These are phyloP conservation scores for Acleris cristana DNA, from an alignment of 2,888 invertebrate genomes.

Conservation along the genomic window DNA sequence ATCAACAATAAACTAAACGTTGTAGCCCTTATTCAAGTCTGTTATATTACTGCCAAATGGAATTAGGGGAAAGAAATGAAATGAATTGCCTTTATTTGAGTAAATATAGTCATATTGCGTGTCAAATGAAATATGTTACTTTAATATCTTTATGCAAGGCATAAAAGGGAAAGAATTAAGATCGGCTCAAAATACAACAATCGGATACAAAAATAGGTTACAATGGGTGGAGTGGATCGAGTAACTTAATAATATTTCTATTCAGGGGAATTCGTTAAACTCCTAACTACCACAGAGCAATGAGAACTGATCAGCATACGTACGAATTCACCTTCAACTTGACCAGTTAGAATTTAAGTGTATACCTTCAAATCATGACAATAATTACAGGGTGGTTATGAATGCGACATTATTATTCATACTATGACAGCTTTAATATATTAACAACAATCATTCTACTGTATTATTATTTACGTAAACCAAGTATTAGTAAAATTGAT, in stretches of 20 bases:
- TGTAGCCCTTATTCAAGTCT: no score
- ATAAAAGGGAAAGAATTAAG: slow-evolving; percentile 3
- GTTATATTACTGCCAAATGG: no score
- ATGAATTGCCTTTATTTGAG: background rate
- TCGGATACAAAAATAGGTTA: slow-evolving; percentile 16
- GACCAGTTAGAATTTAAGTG: no score
- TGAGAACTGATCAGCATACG: no score
- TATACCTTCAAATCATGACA: slow-evolving; percentile 11
- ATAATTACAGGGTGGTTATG: slow-evolving; percentile 5
- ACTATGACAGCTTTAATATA: slow-evolving; percentile 21
- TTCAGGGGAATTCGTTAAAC: slow-evolving; percentile 24
- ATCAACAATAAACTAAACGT: no score
- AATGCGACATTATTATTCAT: slow-evolving; percentile 21
- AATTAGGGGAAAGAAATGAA: no score
- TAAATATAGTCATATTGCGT: slow-evolving; percentile 13
- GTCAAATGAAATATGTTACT: slow-evolving; percentile 24
- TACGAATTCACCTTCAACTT: no score
- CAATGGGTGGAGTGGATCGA: slow-evolving; percentile 13
- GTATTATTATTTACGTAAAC: background rate
- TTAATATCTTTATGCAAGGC: slow-evolving; percentile 22
- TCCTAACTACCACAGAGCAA: background rate
- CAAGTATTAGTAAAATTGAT: no score
- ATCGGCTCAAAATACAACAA: slow-evolving; percentile 20
- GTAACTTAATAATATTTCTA: slow-evolving; percentile 16
- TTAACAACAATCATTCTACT: background rate